Percentiles rank a stretch among this genome's conserved stretches.
phyloP scores from a whole-genome alignment of 1,140 invertebrate genomes.

The Aphaenogaster rudis region DNA sequence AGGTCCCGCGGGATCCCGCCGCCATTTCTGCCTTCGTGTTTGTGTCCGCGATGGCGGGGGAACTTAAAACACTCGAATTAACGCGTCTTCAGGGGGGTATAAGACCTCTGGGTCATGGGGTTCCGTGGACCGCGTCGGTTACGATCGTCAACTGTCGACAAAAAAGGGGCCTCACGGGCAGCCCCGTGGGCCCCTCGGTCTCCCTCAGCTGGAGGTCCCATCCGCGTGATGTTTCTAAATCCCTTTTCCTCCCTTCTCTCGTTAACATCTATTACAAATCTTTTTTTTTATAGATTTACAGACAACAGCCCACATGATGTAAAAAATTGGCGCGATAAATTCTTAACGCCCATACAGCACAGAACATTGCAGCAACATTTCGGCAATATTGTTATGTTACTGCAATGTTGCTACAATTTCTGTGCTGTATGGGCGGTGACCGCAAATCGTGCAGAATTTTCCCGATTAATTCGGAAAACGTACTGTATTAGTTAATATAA shows the following conservation, averaged over 20 bases:
- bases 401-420: too few species aligned
- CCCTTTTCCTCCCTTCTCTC: not conserved
- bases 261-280: conserved; percentile 1
- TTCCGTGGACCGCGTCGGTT: conserved; percentile 25
- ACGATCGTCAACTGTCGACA: conserved; percentile 51
- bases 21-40: conserved; percentile 21
- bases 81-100: conserved; percentile 58
- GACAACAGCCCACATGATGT: not conserved
- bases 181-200: not conserved
- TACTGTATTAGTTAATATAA: too few species aligned
- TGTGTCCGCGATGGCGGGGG: not conserved
- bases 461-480: too few species aligned
- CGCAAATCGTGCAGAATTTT: too few species aligned
- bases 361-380: too few species aligned
- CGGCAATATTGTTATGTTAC: too few species aligned
- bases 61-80: conserved; percentile 55
- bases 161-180: conserved; percentile 74
- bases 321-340: not conserved
- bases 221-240: not conserved
- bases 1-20: not conserved
- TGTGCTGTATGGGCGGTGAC: too few species aligned
- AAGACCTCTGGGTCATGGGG: conserved; percentile 21
- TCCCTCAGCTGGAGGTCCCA: conserved; percentile 71
- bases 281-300: not conserved
- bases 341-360: not conserved